Evolutionary conservation across 30 jellyfish, hydroid and myxozoan species (phyloP), one percentile per base, ranked within the genome.

Genomic region (Aurelia aurita complex sp. Pacific): DNA sequence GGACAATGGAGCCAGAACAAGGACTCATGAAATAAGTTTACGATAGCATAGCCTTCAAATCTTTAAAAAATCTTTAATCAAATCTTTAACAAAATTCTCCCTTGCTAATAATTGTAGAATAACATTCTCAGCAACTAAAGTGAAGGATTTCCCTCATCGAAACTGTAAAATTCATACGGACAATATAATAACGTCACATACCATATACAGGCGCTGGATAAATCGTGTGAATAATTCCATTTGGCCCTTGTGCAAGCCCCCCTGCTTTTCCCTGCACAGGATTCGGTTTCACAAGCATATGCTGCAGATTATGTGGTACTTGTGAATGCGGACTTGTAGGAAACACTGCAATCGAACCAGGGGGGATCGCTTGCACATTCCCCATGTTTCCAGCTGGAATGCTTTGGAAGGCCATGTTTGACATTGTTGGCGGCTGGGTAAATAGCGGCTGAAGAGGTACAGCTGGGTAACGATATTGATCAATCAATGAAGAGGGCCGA

Each of bases 181-280:
- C 52, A 40, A 3, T 3, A 40, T 9, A 40, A 40, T 40, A 0
- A 40, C 52, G 52, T 40, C 6, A 75, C 95, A 12, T 70, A 86
- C 95, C 95, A 70, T 73, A 86, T 70, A 86, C 40, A 33, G 84
- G 89, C 19, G 89, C 50, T 46, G 95, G 95, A 33, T 68, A 86
- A 19, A 84, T 84, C 33, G 87, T 68, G 17, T 84, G 93, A 42
- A 84, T 84, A 51, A 84, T 69, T 64, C 93, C 93, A 84, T 84
- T 84, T 7, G 93, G 93, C 4, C 93, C 93, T 62, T 84, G 93
- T 23, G 93, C 93, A 32, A 84, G 53, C 72, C 93, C 93, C 74
- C 87, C 93, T 23, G 87, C 36, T 53, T 84, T 84, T 10, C 77
- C 82, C 17, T 51, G 85, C 53, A 84, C 80, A 32, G 93, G 29